Conservation (phyloP, 2,113 vertebrate species). For the Pseudonaja textilis region DNA sequence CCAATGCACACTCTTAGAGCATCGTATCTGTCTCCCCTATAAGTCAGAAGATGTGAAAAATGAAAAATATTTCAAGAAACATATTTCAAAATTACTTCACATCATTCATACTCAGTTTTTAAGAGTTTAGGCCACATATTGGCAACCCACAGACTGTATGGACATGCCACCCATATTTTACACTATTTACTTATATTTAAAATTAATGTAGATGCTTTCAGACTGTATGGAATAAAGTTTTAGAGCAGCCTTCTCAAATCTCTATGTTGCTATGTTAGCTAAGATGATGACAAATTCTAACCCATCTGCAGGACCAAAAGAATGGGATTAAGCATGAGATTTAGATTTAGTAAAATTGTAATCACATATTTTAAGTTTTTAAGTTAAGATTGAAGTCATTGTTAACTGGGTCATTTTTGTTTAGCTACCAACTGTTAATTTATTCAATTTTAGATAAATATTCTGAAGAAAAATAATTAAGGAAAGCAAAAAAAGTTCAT, state of each 20-base stretch:
- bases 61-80: neutral
- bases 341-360: neutral
- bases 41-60: constrained; percentile 13
- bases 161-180: neutral
- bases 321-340: neutral
- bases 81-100: neutral
- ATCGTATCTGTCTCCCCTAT: constrained; percentile 90
- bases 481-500: neutral
- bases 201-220: neutral
- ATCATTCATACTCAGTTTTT: neutral
- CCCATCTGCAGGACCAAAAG: neutral
- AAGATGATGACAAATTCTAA: neutral
- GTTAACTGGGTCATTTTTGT: neutral
- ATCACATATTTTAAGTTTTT: neutral
- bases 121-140: neutral
- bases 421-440: neutral
- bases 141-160: neutral
- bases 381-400: neutral
- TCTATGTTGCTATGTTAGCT: neutral
- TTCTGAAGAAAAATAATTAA: neutral
- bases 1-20: constrained; percentile 90
- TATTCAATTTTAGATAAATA: neutral
- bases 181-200: neutral
- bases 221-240: neutral
- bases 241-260: neutral